Base-by-base conservation (phyloP, 1,140 invertebrate genomes). In the Drosophila repleta region DNA sequence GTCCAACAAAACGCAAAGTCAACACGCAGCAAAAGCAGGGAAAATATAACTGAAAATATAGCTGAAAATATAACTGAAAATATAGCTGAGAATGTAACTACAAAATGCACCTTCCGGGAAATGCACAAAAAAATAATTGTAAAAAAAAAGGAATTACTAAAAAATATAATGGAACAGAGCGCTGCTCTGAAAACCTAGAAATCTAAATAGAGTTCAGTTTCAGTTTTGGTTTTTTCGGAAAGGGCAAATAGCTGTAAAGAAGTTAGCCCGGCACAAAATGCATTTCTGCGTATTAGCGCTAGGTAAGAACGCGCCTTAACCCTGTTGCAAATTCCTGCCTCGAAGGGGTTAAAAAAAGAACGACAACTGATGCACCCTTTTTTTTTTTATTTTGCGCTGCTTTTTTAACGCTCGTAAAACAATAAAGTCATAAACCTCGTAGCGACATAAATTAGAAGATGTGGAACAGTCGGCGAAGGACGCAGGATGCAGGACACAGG, bases 121-220 rank as follows among this genome's bases (percentile, higher is more conserved):
- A 41, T 20, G 49, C 43, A 20, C 32, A 65, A 76, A 70, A 76
- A 52, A 53, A 63, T 26, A 5, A 46, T n/a, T n/a, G 5, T n/a
- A 6, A 26, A 29, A 4, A 39, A 10, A 2, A 39, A 55, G 21
- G 37, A 29, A 64, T 58, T 6, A 6, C 53, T 6, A 6, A 17
- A 21, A 57, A 51, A 15, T 32, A 17, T 20, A 4, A 51, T 39
- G 29, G 37, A 32, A 55, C n/a, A 20, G 13, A 11, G 35, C 5
- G 11, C 57, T 85, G 82, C 82, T 87, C 83, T 85, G 80, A 76
- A 85, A 85, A 85, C 75, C 82, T 85, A 85, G 63, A 85, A 85
- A 85, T 84, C 83, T 85, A 85, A 87, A 85, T 74, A 72, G 79
- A 72, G 79, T 76, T 80, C 45, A 37, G 48, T 68, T 74, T 7